phyloP scores from a whole-genome alignment of 2,113 vertebrate species.

The Odontophorus gujanensis region DNA sequence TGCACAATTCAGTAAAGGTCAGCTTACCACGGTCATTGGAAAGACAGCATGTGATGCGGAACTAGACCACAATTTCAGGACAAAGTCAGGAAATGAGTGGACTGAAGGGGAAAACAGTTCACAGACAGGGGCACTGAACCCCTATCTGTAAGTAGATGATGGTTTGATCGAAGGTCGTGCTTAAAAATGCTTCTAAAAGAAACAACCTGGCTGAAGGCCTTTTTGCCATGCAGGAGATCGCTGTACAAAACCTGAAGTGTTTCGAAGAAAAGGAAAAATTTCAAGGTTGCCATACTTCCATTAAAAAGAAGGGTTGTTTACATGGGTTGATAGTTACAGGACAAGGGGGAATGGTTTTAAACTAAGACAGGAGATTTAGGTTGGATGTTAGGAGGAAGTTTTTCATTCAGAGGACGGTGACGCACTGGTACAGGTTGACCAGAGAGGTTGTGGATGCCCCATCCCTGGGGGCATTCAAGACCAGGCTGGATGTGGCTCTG shows the following conservation, averaged over 20 bases:
- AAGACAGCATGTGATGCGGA: fast-evolving
- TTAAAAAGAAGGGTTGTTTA: neutral
- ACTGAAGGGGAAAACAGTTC: neutral
- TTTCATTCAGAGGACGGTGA: too few species aligned
- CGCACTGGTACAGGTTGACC: too few species aligned
- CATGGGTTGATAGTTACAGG: too few species aligned
- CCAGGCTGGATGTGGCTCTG: too few species aligned
- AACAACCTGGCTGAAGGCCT: neutral
- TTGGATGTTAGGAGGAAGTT: too few species aligned
- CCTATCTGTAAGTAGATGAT: neutral
- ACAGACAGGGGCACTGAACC: neutral
- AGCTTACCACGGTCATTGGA: neutral
- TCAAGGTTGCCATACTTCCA: neutral
- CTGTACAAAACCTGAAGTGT: neutral
- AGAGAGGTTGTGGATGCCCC: too few species aligned
- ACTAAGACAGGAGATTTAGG: too few species aligned
- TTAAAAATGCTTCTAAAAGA: neutral
- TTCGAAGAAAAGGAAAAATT: neutral
- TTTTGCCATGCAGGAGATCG: neutral
- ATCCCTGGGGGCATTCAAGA: too few species aligned
- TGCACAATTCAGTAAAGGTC: neutral
- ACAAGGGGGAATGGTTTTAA: too few species aligned
- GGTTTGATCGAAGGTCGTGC: neutral
- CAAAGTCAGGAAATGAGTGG: neutral
- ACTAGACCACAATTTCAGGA: neutral